A percentile compares a stretch with the other conserved stretches of the same genome.
phyloP scores from a whole-genome alignment of 2,113 vertebrate genomes.

The Pionites leucogaster region DNA sequence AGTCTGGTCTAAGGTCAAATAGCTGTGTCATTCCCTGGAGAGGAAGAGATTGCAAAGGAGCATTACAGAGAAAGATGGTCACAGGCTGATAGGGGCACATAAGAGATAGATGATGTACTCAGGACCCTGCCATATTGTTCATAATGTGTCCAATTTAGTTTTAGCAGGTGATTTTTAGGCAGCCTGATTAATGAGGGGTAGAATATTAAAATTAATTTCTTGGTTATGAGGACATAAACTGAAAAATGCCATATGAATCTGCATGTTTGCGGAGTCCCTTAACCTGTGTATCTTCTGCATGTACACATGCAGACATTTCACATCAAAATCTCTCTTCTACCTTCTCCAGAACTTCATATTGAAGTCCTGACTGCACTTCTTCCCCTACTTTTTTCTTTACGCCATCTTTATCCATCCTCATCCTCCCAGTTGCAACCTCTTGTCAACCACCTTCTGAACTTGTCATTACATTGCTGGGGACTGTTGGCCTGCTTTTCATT shows the following conservation, averaged over 20 bases:
- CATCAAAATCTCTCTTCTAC: background rate
- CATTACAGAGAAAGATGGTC: background rate
- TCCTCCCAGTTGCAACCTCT: background rate
- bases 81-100: background rate
- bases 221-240: rapidly evolving
- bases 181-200: background rate
- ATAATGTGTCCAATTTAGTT: background rate
- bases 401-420: background rate
- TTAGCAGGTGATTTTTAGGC: background rate
- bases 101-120: background rate
- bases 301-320: background rate
- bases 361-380: background rate
- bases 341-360: background rate
- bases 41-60: background rate
- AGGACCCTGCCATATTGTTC: background rate
- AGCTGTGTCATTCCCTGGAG: rapidly evolving
- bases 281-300: background rate
- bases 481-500: background rate
- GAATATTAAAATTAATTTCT: background rate
- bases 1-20: background rate
- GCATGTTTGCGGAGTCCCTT: background rate
- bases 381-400: background rate
- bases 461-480: background rate
- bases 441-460: background rate
- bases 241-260: background rate